Percentiles rank a stretch among this genome's conserved stretches.
Evolutionary conservation across 1,140 invertebrate species (phyloP).

Genomic region (Pentalonia nigronervosa): DNA sequence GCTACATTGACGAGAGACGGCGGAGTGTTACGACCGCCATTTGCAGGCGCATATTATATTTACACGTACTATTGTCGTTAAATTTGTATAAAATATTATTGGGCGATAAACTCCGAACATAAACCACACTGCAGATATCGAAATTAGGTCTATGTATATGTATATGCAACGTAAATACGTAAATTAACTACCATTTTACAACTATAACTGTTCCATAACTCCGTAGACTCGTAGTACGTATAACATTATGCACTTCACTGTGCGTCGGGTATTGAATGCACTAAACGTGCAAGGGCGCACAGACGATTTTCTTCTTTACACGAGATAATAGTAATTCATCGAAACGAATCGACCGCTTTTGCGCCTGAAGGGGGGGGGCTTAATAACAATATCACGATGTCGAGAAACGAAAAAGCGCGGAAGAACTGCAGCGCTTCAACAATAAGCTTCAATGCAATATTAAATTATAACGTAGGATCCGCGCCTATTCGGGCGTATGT

Average conservation of each 20-base stretch:
- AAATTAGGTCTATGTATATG: not conserved
- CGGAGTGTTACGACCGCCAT: not conserved
- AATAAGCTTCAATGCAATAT: not conserved
- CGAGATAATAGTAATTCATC: not conserved
- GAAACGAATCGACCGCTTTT: not conserved
- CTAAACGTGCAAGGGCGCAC: not conserved
- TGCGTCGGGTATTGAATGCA: not conserved
- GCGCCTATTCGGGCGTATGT: not conserved
- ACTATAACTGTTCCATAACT: not conserved
- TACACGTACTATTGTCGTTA: not conserved
- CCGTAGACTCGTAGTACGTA: not conserved
- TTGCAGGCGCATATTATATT: not conserved
- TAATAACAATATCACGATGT: not conserved
- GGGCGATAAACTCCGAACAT: not conserved
- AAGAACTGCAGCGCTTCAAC: not conserved
- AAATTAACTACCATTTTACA: not conserved
- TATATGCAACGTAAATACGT: no score
- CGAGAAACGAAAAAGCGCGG: not conserved
- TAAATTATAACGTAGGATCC: not conserved
- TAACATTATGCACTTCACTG: not conserved
- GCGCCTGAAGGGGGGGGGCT: no score
- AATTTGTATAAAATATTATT: not conserved
- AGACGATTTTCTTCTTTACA: not conserved
- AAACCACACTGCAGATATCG: not conserved
- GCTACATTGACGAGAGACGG: not conserved